A percentile compares a stretch with the other conserved stretches of the same genome.
phyloP scores from a whole-genome alignment of 2,113 vertebrate genomes.

The Antigone vipio region DNA sequence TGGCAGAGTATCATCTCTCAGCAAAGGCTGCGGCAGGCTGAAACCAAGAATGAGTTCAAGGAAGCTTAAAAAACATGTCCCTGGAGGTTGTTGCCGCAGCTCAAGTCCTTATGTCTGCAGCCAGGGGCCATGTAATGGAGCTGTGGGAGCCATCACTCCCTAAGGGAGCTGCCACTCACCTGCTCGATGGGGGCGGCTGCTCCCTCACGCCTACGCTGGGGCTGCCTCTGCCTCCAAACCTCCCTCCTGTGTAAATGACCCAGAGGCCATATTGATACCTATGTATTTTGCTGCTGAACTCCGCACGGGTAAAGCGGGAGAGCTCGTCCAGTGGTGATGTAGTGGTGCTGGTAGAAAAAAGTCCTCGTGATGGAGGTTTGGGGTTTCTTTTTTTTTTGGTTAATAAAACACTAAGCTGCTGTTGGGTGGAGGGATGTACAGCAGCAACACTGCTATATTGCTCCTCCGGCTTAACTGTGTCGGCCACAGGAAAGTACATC shows the following conservation, averaged over 20 bases:
- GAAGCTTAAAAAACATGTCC: neutral
- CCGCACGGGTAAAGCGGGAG: neutral
- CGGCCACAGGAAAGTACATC: neutral
- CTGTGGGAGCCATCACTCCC: fast-evolving
- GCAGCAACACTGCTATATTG: neutral
- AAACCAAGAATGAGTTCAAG: neutral
- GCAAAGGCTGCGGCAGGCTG: neutral
- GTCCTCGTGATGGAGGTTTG: neutral
- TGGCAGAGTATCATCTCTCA: neutral
- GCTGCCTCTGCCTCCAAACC: neutral
- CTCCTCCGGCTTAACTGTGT: neutral
- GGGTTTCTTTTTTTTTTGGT: no score
- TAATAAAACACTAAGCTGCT: neutral
- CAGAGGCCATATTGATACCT: neutral
- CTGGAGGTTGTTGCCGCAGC: fast-evolving
- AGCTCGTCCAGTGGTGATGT: neutral
- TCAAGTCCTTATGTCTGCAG: neutral
- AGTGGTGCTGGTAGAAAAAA: neutral
- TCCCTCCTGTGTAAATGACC: neutral
- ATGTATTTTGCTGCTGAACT: neutral
- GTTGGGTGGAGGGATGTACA: neutral
- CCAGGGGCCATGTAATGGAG: neutral
- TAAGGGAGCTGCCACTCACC: neutral
- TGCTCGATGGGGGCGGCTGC: fast-evolving
- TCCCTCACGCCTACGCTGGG: fast-evolving